Base-by-base conservation (phyloP, 2,888 invertebrate species). In the Pterostichus madidus region DNA sequence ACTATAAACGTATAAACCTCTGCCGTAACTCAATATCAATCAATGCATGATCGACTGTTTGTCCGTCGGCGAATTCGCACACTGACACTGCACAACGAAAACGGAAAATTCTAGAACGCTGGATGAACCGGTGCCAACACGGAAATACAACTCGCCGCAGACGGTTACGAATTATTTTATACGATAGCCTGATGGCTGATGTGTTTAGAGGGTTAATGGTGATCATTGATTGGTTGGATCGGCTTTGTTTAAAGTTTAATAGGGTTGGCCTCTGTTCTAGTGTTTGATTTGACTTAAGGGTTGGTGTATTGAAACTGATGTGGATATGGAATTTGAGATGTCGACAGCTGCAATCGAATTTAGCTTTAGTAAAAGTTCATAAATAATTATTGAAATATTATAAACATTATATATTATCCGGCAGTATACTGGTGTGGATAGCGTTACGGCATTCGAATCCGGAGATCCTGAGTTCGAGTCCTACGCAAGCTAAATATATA, bases 1-100 rank as follows among this genome's bases (percentile, higher is more conserved):
- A 59, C 44, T 24, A 35, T 39, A 39, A 6, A 39, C 39, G 8
- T 2, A 24, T 24, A 24, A 24, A 24, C 24, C 39, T 3, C 39
- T 39, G 39, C 39, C 8, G 80, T 80, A 80, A 80, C 71, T 53
- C 71, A 71, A 80, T 80, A 80, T 80, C 80, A 32, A 80, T 80
- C 61, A 80, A 71, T 71, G 80, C 32, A 13, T 52, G 52, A 53
- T 68, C 80, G 53, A 71, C 68, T 39, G 68, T 56, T 56, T 56
- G 17, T 7, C 68, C 68, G 68, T 64, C 64, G 64, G 64, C 64
- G 39, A 64, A 35, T 64, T 64, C 64, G 64, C 64, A 64, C 35
- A n/a, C 13, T 31, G 64, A 64, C 35, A n/a, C 13, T 31, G 64
- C 31, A 24, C 13, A n/a, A 53, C 53, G 53, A 53, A 53, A 53